phyloP scores from a whole-genome alignment of 1,140 invertebrate genomes.

The Bombus sylvicola region DNA sequence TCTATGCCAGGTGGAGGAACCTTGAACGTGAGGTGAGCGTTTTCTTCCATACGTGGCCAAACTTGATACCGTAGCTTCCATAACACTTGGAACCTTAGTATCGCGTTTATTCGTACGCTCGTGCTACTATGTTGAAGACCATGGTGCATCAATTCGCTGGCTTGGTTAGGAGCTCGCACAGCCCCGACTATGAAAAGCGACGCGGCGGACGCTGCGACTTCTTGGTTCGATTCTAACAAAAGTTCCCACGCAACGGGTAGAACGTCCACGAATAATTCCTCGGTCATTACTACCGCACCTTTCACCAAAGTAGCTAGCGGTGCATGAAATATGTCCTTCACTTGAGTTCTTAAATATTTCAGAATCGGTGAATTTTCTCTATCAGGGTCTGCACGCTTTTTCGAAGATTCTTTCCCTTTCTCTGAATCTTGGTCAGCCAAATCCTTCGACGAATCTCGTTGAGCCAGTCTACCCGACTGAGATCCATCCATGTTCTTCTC shows the following conservation, averaged over 20 bases:
- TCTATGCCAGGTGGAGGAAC: conserved; percentile 99
- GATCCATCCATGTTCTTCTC: conserved; percentile 83
- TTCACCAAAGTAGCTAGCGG: conserved; percentile 95
- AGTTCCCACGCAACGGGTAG: conserved; percentile 97
- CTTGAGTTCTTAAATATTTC: conserved; percentile 93
- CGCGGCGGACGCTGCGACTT: conserved; percentile 91
- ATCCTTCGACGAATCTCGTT: conserved; percentile 81
- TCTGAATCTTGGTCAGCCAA: conserved; percentile 79
- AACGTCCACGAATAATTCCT: conserved; percentile 94
- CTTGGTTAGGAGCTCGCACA: conserved; percentile 93
- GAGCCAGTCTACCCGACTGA: conserved; percentile 78
- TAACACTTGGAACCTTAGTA: conserved; percentile 95
- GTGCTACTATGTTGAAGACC: conserved; percentile 93
- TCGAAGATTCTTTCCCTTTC: conserved; percentile 79
- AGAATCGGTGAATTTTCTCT: conserved; percentile 89
- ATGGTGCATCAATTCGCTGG: conserved; percentile 93
- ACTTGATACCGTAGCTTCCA: conserved; percentile 99
- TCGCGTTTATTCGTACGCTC: conserved; percentile 89
- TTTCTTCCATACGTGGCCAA: conserved; percentile 99
- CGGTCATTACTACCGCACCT: conserved; percentile 93
- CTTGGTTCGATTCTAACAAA: conserved; percentile 91
- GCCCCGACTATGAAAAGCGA: conserved; percentile 96
- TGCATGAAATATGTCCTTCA: conserved; percentile 94
- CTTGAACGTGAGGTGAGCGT: conserved; percentile 96
- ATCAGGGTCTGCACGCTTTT: conserved; percentile 80